A percentile compares a stretch with the other conserved stretches of the same genome.
Evolutionary conservation across 2,113 vertebrate species (phyloP).

Genomic region (Crotophaga sulcirostris): DNA sequence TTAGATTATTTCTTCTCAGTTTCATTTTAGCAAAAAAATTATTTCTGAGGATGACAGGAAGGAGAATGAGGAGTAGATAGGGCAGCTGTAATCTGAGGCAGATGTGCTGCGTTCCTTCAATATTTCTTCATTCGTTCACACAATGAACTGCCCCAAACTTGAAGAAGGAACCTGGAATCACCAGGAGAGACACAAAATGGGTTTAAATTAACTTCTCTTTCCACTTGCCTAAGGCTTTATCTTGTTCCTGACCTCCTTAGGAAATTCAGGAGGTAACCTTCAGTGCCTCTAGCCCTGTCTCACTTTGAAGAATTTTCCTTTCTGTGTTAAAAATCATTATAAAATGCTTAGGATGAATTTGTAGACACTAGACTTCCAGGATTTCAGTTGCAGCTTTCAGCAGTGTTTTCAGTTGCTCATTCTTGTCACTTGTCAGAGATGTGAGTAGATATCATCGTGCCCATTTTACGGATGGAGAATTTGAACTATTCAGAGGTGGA

Average conservation of each 20-base stretch:
- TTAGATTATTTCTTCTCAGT: neutral
- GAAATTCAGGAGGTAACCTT: neutral
- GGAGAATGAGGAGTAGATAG: neutral
- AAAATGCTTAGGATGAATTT: neutral
- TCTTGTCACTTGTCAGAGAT: neutral
- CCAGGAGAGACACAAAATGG: neutral
- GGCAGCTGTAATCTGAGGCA: neutral
- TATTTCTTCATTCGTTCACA: neutral
- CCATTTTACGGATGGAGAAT: neutral
- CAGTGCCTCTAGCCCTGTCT: neutral
- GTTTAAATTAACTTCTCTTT: slow-evolving; percentile 4
- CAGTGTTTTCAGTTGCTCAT: neutral
- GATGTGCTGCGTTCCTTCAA: neutral
- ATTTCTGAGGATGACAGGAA: neutral
- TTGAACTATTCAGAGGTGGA: neutral
- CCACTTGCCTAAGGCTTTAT: neutral
- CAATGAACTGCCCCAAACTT: neutral
- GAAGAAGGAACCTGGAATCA: neutral
- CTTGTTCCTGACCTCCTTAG: neutral
- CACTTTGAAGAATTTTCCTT: neutral
- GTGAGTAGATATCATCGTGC: neutral
- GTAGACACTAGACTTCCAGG: neutral
- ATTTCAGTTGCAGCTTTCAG: neutral
- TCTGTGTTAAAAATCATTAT: neutral
- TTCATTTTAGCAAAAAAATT: neutral